phyloP scores from a whole-genome alignment of 2,888 invertebrate genomes.

The Folsomia manolachei region DNA sequence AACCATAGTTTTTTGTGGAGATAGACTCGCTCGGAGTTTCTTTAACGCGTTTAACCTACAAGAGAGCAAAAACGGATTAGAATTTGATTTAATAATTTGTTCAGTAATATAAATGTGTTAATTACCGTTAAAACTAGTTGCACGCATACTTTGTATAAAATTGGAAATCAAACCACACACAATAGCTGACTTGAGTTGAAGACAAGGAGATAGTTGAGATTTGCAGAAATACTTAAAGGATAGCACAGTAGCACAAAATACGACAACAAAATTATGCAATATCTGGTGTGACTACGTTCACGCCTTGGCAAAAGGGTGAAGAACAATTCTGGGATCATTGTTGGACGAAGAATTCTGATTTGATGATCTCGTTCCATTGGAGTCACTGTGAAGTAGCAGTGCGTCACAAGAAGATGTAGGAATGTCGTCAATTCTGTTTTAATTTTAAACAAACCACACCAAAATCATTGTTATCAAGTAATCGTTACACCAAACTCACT shows the following conservation, averaged over 20 bases:
- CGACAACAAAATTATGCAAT: not conserved
- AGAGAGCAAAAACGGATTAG: too few species aligned
- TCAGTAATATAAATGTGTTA: not conserved
- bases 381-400: slow-evolving; percentile 27
- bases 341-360: slow-evolving; percentile 26
- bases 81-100: too few species aligned
- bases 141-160: not conserved
- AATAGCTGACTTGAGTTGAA: not conserved
- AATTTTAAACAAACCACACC: not conserved
- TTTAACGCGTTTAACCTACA: not conserved
- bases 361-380: slow-evolving; percentile 35
- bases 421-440: slow-evolving; percentile 42
- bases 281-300: slow-evolving; percentile 20
- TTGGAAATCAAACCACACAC: not conserved
- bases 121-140: not conserved
- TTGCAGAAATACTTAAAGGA: not conserved
- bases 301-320: slow-evolving; percentile 44
- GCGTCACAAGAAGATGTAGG: slow-evolving; percentile 38
- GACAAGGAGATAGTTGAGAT: not conserved
- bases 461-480: too few species aligned
- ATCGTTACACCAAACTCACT: too few species aligned
- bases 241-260: not conserved
- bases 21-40: not conserved
- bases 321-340: slow-evolving; percentile 41
- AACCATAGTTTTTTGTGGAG: not conserved